Conservation (phyloP, 2,113 vertebrate genomes). For the Rhombomys opimus region DNA sequence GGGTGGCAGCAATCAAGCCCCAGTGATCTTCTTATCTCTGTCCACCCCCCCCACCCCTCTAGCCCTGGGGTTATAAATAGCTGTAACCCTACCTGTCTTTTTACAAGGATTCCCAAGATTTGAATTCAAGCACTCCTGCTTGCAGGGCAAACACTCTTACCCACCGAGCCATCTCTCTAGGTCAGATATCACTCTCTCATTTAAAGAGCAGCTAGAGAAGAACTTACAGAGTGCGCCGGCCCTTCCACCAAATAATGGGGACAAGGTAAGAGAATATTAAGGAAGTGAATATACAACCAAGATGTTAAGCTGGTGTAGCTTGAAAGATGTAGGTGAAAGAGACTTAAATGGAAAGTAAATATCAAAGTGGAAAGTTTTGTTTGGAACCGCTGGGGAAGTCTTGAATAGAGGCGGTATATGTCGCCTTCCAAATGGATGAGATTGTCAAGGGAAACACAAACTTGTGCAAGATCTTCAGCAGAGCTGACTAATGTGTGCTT, state of each 20-base stretch:
- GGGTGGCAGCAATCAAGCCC: neutral
- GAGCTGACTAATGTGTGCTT: conserved; percentile 30
- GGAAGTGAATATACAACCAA: neutral
- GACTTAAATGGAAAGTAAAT: conserved; percentile 45
- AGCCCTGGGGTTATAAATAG: neutral
- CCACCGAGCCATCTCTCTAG: neutral
- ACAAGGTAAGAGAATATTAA: conserved; percentile 1
- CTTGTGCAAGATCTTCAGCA: conserved; percentile 27
- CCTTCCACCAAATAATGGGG: neutral
- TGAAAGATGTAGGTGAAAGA: conserved; percentile 49
- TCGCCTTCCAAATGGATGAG: neutral
- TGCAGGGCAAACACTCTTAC: neutral
- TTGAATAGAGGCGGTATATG: conserved; percentile 52
- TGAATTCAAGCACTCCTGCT: neutral
- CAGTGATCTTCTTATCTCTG: neutral
- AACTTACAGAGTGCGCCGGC: neutral
- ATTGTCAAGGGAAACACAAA: conserved; percentile 10
- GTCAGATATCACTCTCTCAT: neutral
- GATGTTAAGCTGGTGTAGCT: neutral
- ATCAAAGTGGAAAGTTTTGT: conserved; percentile 15
- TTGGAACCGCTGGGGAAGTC: conserved; percentile 39
- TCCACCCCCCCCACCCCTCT: too few relatives aligned
- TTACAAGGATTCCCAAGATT: neutral
- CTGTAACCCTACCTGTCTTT: neutral
- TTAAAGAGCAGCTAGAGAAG: neutral